Percentiles rank a stretch among this genome's conserved stretches.
phyloP scores from a whole-genome alignment of 2,113 vertebrate genomes.

The Delphinus delphis region DNA sequence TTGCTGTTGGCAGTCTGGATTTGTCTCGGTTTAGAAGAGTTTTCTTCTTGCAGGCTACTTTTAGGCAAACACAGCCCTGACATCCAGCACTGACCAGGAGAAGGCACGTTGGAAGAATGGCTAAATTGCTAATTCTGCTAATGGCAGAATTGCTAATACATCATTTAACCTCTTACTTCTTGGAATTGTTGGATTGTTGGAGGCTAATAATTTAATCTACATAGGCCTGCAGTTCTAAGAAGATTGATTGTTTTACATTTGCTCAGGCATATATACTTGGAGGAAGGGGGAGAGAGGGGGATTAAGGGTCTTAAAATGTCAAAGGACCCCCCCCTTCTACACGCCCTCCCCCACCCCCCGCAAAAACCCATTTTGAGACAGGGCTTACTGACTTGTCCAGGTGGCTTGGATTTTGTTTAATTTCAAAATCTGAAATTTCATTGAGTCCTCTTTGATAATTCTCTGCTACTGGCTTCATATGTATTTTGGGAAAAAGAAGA shows the following conservation, averaged over 20 bases:
- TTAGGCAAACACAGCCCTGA: background rate
- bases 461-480: background rate
- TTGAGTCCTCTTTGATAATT: slow-evolving; percentile 13
- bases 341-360: accelerated
- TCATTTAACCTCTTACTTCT: background rate
- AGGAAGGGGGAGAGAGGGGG: background rate
- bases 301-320: background rate
- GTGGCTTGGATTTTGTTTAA: slow-evolving; percentile 17
- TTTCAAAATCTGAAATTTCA: slow-evolving; percentile 35
- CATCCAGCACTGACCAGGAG: background rate
- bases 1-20: background rate
- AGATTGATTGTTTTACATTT: background rate
- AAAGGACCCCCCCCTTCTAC: background rate
- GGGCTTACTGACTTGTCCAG: background rate
- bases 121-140: no score
- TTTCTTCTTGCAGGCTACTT: background rate
- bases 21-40: background rate
- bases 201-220: background rate
- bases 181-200: background rate
- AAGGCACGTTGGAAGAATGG: background rate
- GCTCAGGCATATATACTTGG: background rate
- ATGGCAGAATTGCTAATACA: background rate
- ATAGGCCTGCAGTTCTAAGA: background rate
- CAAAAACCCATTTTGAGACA: background rate
- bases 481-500: background rate